Evolutionary conservation across 2,113 vertebrate genomes (phyloP).

Genomic region (Bucco capensis): DNA sequence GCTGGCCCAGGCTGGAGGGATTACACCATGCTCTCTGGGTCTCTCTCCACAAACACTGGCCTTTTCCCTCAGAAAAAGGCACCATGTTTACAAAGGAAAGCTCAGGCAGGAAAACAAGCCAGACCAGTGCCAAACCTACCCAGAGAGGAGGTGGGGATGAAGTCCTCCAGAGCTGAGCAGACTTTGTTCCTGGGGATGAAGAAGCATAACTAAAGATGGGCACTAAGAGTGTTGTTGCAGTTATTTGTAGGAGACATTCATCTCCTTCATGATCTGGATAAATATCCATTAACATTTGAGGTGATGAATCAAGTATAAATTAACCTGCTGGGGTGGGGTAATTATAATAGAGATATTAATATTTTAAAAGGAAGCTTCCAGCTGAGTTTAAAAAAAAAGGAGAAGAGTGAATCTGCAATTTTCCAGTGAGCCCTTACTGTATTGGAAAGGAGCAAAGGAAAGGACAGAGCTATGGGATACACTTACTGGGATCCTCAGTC

Average conservation of each 20-base stretch:
- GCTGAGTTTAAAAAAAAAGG: not conserved
- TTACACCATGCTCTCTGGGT: not conserved
- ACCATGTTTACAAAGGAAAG: not conserved
- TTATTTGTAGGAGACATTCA: conserved; percentile 15
- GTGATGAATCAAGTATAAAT: conserved; percentile 47
- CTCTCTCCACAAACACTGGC: not conserved
- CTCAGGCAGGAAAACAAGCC: not conserved
- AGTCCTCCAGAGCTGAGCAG: not conserved
- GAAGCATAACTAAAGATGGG: not conserved
- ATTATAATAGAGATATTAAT: not conserved
- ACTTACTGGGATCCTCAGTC: not conserved
- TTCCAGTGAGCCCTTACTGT: not conserved
- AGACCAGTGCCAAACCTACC: not conserved
- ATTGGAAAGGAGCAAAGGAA: not conserved
- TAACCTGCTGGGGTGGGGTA: not conserved
- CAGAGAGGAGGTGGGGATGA: not conserved
- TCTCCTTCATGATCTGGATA: not conserved
- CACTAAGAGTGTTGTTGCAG: not conserved
- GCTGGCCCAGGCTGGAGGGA: not conserved
- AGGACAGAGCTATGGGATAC: not conserved
- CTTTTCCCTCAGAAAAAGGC: not conserved
- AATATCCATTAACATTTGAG: conserved; percentile 13
- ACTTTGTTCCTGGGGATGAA: not conserved
- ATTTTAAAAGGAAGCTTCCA: conserved; percentile 12
- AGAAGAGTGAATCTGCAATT: not conserved